A percentile compares a stretch with the other conserved stretches of the same genome.
phyloP scores from a whole-genome alignment of 2,113 vertebrate genomes.

The rabbit (Oryctolagus cuniculus) region DNA sequence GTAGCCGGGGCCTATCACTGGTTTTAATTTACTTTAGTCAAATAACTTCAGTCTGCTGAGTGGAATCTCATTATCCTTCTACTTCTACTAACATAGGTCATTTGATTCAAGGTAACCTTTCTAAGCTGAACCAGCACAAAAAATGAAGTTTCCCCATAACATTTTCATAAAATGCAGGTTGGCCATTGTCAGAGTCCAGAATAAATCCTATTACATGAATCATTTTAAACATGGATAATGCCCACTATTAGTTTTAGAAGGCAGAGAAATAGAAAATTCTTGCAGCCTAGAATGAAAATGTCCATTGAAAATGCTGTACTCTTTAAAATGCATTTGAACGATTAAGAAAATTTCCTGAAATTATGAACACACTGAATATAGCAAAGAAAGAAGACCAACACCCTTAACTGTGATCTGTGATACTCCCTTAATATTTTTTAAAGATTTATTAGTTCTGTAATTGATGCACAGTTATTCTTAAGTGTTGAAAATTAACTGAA shows the following conservation, averaged over 20 bases:
- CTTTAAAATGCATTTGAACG: conserved; percentile 23
- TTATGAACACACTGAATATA: not conserved
- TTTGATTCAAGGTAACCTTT: not conserved
- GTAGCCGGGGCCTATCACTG: not conserved
- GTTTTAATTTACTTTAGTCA: conserved; percentile 21
- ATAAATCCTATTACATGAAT: conserved; percentile 8
- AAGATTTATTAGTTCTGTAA: too few relatives aligned
- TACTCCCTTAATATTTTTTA: not conserved
- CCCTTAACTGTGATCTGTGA: not conserved
- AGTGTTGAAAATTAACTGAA: too few relatives aligned
- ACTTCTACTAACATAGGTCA: not conserved
- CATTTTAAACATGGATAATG: conserved; percentile 1
- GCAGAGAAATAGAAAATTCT: conserved; percentile 45
- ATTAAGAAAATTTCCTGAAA: conserved; percentile 36
- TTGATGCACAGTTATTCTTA: too few relatives aligned
- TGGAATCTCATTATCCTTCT: not conserved
- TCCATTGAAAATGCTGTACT: conserved; percentile 2
- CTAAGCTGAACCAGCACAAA: not conserved
- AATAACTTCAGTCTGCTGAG: not conserved
- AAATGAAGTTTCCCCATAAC: not conserved
- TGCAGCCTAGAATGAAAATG: not conserved
- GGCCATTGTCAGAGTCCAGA: not conserved
- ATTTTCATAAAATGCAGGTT: not conserved
- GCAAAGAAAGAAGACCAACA: not conserved
- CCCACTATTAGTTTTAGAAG: not conserved